These are phyloP conservation scores for Ephialtes manifestator DNA, from an alignment of 2,888 invertebrate species.

Conservation along the genomic window DNA sequence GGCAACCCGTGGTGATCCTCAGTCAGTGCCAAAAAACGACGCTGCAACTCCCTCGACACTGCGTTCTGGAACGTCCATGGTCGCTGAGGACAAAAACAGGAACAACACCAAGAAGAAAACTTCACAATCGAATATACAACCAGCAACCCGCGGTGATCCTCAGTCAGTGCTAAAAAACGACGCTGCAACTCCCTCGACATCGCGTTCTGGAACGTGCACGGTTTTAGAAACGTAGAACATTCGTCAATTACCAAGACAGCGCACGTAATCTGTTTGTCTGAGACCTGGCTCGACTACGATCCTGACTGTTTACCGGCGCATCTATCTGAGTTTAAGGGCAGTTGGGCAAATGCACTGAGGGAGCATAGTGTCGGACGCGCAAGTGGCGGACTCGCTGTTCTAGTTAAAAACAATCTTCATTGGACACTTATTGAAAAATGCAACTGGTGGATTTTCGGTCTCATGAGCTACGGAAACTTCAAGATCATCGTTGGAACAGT, in stretches of 20 bases:
- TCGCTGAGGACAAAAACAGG: too few species aligned
- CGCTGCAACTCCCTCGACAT: neutral
- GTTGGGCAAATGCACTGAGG: slow-evolving; percentile 21
- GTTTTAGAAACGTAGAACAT: slow-evolving; percentile 13
- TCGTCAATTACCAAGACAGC: neutral
- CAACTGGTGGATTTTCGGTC: slow-evolving; percentile 42
- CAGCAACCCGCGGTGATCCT: neutral
- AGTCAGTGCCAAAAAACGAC: too few species aligned
- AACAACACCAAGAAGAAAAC: too few species aligned
- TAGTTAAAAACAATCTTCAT: neutral
- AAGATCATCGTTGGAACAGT: slow-evolving; percentile 20
- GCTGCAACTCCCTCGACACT: too few species aligned
- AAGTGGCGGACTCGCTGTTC: slow-evolving; percentile 27
- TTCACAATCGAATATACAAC: neutral
- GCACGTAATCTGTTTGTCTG: slow-evolving; percentile 17
- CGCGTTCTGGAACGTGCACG: slow-evolving; percentile 23
- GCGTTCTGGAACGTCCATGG: too few species aligned
- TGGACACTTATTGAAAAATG: slow-evolving; percentile 13
- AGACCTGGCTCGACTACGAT: slow-evolving; percentile 27
- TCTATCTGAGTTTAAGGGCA: neutral
- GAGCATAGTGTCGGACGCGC: too few species aligned
- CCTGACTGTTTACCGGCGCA: neutral
- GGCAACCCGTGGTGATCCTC: too few species aligned
- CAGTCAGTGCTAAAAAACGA: slow-evolving; percentile 19
- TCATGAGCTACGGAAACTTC: slow-evolving; percentile 1